These are phyloP conservation scores for Channa striata DNA, from an alignment of 2,797 vertebrate species.

Conservation along the genomic window DNA sequence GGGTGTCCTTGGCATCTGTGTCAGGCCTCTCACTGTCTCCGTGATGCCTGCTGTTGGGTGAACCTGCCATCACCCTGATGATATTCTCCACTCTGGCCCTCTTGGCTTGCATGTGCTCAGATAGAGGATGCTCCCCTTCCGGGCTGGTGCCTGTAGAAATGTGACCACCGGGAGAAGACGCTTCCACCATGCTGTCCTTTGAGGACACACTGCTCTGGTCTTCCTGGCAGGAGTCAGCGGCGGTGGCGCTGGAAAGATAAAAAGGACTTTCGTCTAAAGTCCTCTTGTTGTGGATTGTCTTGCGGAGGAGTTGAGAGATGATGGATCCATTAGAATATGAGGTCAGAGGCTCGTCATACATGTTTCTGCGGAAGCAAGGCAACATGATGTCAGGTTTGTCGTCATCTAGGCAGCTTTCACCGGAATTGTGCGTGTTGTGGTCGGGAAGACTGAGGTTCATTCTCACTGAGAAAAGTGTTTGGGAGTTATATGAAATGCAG, in stretches of 20 bases:
- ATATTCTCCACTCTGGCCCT: conserved; percentile 95
- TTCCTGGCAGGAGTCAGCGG: conserved; percentile 77
- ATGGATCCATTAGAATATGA: conserved; percentile 79
- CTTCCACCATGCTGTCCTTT: conserved; percentile 75
- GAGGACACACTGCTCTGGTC: conserved; percentile 75
- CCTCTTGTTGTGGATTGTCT: conserved; percentile 80
- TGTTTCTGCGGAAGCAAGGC: conserved; percentile 82
- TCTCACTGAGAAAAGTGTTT: conserved; percentile 31
- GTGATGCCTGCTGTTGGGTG: conserved; percentile 76
- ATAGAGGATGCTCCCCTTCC: conserved; percentile 78
- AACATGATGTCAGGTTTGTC: conserved; percentile 80
- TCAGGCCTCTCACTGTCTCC: conserved; percentile 72
- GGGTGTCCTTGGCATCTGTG: conserved; percentile 64
- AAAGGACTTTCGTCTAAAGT: conserved; percentile 77
- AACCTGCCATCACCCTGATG: conserved; percentile 89
- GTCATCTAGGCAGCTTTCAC: conserved; percentile 76
- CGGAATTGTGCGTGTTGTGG: conserved; percentile 75
- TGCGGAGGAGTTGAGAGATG: conserved; percentile 86
- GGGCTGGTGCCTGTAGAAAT: conserved; percentile 62
- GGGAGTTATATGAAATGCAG: conserved; percentile 24
- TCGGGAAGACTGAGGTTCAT: conserved; percentile 86
- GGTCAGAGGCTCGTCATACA: conserved; percentile 80
- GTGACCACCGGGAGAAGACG: conserved; percentile 68
- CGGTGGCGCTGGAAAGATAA: conserved; percentile 76
- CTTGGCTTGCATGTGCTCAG: conserved; percentile 90